phyloP scores from a whole-genome alignment of 2,888 invertebrate genomes.

The Netelia fuscicornis region DNA sequence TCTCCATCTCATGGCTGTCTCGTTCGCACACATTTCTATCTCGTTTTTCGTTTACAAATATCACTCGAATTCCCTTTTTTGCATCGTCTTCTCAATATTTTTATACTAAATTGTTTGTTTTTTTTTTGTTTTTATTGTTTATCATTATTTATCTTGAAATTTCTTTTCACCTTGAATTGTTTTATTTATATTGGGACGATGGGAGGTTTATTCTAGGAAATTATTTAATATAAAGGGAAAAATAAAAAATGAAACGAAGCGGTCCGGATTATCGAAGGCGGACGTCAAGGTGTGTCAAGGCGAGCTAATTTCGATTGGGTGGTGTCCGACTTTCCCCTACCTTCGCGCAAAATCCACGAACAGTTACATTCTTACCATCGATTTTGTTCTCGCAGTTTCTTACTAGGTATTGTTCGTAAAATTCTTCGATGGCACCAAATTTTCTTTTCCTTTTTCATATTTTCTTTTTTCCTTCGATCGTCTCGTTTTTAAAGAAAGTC shows the following conservation, averaged over 20 bases:
- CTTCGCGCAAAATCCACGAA: not conserved
- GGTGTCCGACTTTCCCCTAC: slow-evolving; percentile 16
- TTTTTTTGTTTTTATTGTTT: not conserved
- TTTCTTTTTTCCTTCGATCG: too few relatives aligned
- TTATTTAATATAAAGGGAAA: not conserved
- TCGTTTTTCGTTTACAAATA: not conserved
- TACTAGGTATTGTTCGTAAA: too few relatives aligned
- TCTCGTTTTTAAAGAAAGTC: too few relatives aligned
- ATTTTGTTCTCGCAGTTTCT: not conserved
- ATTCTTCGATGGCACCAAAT: too few relatives aligned
- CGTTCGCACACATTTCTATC: not conserved
- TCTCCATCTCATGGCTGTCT: slow-evolving; percentile 1
- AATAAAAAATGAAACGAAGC: not conserved
- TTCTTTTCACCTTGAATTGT: not conserved
- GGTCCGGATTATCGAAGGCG: slow-evolving; percentile 34
- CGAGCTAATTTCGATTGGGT: slow-evolving; percentile 60
- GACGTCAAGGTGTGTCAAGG: slow-evolving; percentile 64
- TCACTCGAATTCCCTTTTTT: not conserved
- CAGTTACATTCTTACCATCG: not conserved
- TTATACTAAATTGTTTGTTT: too few relatives aligned
- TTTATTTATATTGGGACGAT: not conserved
- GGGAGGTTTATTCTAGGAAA: not conserved
- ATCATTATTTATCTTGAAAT: not conserved
- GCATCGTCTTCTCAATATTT: not conserved
- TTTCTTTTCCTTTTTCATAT: too few relatives aligned